Conservation (phyloP, 2,888 invertebrate species). For the Mimumesa dahlbomi region DNA sequence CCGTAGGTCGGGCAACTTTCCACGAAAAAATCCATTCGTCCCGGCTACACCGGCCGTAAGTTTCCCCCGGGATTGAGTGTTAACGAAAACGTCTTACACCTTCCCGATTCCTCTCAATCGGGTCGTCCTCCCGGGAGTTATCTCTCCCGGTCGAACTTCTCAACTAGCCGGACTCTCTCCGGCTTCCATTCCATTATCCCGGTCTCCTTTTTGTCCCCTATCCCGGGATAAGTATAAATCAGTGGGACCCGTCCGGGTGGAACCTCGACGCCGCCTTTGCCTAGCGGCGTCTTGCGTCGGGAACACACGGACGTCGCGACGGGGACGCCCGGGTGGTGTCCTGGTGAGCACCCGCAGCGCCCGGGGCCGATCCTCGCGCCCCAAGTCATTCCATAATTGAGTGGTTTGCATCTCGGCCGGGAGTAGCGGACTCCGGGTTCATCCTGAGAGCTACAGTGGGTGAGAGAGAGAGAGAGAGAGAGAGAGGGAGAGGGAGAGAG, state of each 20-base stretch:
- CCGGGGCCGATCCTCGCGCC: conserved; percentile 64
- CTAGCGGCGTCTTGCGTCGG: too few species aligned
- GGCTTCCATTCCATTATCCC: conserved; percentile 39
- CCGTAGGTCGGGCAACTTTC: too few species aligned
- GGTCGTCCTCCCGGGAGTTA: conserved; percentile 21
- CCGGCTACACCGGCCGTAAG: too few species aligned
- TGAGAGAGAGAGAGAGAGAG: conserved; percentile 3
- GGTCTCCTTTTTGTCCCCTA: conserved; percentile 17
- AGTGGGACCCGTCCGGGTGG: conserved; percentile 1
- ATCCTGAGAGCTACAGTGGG: conserved; percentile 53
- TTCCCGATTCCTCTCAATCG: conserved; percentile 6
- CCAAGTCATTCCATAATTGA: conserved; percentile 75
- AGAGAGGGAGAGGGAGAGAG: neutral
- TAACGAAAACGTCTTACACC: conserved; percentile 17
- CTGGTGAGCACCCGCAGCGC: conserved; percentile 46
- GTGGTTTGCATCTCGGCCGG: conserved; percentile 76
- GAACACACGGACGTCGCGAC: conserved; percentile 1
- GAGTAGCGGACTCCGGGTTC: conserved; percentile 46
- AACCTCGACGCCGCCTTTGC: too few species aligned
- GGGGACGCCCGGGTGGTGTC: conserved; percentile 23
- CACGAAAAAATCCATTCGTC: too few species aligned
- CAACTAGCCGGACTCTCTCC: conserved; percentile 25
- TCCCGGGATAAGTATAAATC: conserved; percentile 38
- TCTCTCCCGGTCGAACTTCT: conserved; percentile 18
- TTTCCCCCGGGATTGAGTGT: neutral